phyloP scores from a whole-genome alignment of 1,140 invertebrate species.

The Drosophila orosa region DNA sequence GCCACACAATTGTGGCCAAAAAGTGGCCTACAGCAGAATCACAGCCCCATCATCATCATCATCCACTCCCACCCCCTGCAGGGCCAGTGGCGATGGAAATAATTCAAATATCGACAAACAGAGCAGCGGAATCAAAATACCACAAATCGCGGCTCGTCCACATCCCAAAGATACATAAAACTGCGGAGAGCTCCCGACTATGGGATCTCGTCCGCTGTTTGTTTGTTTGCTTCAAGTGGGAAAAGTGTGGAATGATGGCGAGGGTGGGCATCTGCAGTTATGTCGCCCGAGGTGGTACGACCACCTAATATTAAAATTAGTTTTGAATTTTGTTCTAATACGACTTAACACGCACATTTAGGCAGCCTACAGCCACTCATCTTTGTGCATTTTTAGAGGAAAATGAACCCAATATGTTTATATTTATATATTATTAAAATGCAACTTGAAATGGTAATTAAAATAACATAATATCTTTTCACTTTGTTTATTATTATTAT shows the following conservation, averaged over 20 bases:
- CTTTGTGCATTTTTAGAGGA: too few relatives aligned
- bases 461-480: too few relatives aligned
- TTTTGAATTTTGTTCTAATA: background rate
- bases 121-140: constrained; percentile 49
- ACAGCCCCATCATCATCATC: constrained; percentile 21
- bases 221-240: constrained; percentile 51
- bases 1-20: constrained; percentile 75
- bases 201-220: constrained; percentile 45
- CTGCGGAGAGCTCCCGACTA: constrained; percentile 6
- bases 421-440: too few relatives aligned
- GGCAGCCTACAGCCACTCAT: too few relatives aligned
- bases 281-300: constrained; percentile 7
- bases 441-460: background rate
- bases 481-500: too few relatives aligned
- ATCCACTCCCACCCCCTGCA: constrained; percentile 13
- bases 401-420: too few relatives aligned
- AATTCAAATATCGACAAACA: constrained; percentile 78
- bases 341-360: too few relatives aligned
- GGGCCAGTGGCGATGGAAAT: constrained; percentile 67
- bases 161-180: constrained; percentile 63
- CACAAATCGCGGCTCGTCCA: constrained; percentile 58
- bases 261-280: background rate
- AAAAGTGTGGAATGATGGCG: constrained; percentile 15
- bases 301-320: background rate
- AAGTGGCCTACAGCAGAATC: constrained; percentile 59